Base-by-base conservation (phyloP, 92 coral and sea anemone genomes). In the Ricordea florida region DNA sequence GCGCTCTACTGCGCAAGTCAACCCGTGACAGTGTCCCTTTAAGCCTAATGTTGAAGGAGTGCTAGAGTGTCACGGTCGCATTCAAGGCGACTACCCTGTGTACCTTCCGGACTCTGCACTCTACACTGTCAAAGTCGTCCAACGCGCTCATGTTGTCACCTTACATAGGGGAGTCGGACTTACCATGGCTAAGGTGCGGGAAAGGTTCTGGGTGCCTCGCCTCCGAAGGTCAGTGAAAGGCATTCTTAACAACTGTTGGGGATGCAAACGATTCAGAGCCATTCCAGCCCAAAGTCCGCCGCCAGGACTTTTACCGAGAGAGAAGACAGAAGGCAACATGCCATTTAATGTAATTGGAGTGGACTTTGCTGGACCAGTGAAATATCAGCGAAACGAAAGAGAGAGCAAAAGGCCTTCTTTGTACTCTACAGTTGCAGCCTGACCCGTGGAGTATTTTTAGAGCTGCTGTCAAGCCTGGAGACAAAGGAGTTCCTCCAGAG, bases 361-460 rank as follows among this genome's bases (percentile, higher is more conserved):
- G 27, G 83, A 76, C 33, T 76, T 76, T 42, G 74, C 82, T 2
- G 82, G 74, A 13, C 83, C 83, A 2, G 68, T 67, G 26, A 78
- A 66, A 15, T 47, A 63, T 51, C 61, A 2, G 5, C 17, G 22
- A 63, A 75, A 23, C 62, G 46, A 7, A 76, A 76, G 25, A 16
- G 16, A 40, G 82, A 75, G 34, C 15, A 30, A 34, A 74, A 74
- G 14, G 57, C 72, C 71, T 60, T 41, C 55, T 20, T 44, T 3
- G 74, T 46, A 9, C 31, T 63, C 20, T 62, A 76, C 62, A 42
- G 49, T 8, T 62, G 82, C 62, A 61, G 82, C 42, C 71, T 76
- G 17, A 76, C 74, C 9, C 51, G 37, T 0, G 82, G 72, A 30
- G 81, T 74, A 16, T 43, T 74, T n/a, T 37, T 74, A 15, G 75